A percentile compares a stretch with the other conserved stretches of the same genome.
These are phyloP conservation scores for Eulemur macaco DNA, from an alignment of 2,113 vertebrate genomes.

Conservation along the genomic window DNA sequence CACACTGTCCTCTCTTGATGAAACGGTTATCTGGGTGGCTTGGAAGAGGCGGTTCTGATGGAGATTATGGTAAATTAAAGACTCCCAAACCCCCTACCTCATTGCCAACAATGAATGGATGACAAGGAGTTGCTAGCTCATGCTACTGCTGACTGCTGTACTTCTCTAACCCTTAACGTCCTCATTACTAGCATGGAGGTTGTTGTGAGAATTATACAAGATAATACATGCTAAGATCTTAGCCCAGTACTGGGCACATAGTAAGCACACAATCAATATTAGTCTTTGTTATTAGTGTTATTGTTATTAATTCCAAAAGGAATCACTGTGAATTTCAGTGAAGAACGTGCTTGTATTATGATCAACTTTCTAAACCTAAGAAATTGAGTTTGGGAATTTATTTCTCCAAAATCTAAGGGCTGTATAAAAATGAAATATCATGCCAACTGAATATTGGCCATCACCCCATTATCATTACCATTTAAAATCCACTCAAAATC, in stretches of 20 bases:
- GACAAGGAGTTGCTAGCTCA: neutral
- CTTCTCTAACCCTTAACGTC: neutral
- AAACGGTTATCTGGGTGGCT: neutral
- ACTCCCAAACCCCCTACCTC: neutral
- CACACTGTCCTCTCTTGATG: neutral
- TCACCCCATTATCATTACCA: neutral
- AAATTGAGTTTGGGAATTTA: neutral
- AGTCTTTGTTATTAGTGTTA: neutral
- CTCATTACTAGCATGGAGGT: neutral
- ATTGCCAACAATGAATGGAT: neutral
- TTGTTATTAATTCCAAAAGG: neutral
- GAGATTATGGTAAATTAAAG: neutral
- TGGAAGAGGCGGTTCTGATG: neutral
- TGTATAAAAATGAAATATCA: neutral
- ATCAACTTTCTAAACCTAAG: neutral
- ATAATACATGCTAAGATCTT: neutral
- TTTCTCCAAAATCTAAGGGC: neutral
- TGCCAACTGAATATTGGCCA: neutral
- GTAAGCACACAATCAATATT: neutral
- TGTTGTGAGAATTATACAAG: neutral
- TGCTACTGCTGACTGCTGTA: neutral
- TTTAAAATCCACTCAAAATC: constrained; percentile 44
- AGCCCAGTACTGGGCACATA: neutral
- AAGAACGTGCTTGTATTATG: neutral
- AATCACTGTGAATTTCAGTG: neutral